A percentile compares a stretch with the other conserved stretches of the same genome.
These are phyloP conservation scores for Beaufortia kweichowensis DNA, from an alignment of 2,113 vertebrate species.

Conservation along the genomic window DNA sequence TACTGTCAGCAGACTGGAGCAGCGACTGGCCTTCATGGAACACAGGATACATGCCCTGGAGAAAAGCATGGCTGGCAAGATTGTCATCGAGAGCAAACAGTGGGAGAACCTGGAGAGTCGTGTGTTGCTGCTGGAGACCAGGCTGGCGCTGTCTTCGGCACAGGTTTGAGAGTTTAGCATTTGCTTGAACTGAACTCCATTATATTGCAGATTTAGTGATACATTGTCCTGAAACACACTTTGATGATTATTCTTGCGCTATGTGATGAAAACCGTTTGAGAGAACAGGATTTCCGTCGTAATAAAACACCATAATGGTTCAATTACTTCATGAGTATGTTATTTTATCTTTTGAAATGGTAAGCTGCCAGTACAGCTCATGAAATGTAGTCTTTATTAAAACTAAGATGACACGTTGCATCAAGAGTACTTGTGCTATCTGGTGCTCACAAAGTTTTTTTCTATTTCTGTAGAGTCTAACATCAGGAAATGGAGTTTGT, in stretches of 20 bases:
- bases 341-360: constrained; percentile 15
- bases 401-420: background rate
- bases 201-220: background rate
- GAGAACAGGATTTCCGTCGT: background rate
- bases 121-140: constrained; percentile 87
- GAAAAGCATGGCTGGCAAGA: constrained; percentile 76
- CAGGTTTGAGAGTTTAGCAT: constrained; percentile 55
- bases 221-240: background rate
- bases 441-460: background rate
- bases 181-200: background rate
- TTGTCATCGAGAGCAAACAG: constrained; percentile 76
- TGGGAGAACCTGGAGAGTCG: constrained; percentile 88
- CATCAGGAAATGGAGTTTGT: background rate
- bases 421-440: background rate
- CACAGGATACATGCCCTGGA: constrained; percentile 75
- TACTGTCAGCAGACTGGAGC: constrained; percentile 74
- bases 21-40: constrained; percentile 70
- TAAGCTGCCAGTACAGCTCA: background rate
- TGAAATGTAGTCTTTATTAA: background rate
- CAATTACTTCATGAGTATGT: background rate
- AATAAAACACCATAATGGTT: background rate
- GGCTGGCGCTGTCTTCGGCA: constrained; percentile 69
- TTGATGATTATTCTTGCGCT: constrained; percentile 12
- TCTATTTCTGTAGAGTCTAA: constrained; percentile 10
- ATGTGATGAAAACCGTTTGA: constrained; percentile 2